phyloP scores from a whole-genome alignment of 2,797 vertebrate genomes.

The Oceanodroma leucorhoa region DNA sequence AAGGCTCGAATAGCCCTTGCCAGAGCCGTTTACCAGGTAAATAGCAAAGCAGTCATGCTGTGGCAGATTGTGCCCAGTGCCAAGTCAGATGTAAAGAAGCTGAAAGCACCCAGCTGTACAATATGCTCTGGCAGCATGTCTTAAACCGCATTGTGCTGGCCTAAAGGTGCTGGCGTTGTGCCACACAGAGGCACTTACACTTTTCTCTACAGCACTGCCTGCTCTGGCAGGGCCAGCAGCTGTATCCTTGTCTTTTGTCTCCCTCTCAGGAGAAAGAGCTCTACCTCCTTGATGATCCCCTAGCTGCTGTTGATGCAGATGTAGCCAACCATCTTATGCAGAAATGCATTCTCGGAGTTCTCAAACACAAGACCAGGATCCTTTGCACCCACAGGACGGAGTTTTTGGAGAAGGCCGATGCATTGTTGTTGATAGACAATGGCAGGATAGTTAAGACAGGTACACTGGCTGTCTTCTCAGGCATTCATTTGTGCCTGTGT shows the following conservation, averaged over 20 bases:
- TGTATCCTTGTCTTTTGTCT: background rate
- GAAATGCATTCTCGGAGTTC: conserved; percentile 87
- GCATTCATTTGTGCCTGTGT: background rate
- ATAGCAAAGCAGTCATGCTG: background rate
- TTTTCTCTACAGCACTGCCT: background rate
- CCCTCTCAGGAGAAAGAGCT: conserved; percentile 87
- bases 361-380: conserved; percentile 87
- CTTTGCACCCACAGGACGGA: conserved; percentile 94
- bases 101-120: background rate
- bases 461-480: conserved; percentile 55
- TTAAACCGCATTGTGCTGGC: background rate
- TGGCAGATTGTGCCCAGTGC: background rate
- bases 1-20: conserved; percentile 93
- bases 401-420: conserved; percentile 85
- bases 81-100: background rate
- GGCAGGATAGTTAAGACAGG: conserved; percentile 86
- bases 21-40: conserved; percentile 93
- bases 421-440: conserved; percentile 87
- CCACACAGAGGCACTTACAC: background rate
- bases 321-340: conserved; percentile 91
- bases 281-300: conserved; percentile 93
- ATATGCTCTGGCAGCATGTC: background rate
- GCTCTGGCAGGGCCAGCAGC: background rate
- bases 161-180: background rate
- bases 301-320: conserved; percentile 92